Evolutionary conservation across 2,888 invertebrate species (phyloP).

Genomic region (Nyleta sp.): DNA sequence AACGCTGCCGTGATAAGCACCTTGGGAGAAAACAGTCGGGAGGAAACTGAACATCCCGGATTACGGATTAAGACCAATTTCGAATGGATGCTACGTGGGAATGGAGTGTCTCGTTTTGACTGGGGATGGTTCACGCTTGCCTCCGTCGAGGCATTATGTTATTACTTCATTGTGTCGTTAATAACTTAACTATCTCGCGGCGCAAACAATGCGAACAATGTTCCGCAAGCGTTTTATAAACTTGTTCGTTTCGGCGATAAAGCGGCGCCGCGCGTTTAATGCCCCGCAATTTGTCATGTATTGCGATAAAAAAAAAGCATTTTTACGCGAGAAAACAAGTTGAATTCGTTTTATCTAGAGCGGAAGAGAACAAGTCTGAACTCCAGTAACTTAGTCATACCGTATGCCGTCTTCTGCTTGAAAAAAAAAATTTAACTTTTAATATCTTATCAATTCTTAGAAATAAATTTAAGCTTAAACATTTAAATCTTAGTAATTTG

Average conservation of each 20-base stretch:
- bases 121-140: conserved; percentile 54
- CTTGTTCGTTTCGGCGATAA: conserved; percentile 27
- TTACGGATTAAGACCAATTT: conserved; percentile 82
- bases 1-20: conserved; percentile 62
- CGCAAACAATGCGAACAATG: conserved; percentile 54
- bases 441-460: too few relatives aligned
- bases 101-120: conserved; percentile 75
- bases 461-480: too few relatives aligned
- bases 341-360: conserved; percentile 31
- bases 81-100: conserved; percentile 76
- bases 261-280: conserved; percentile 17
- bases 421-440: too few relatives aligned
- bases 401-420: too few relatives aligned
- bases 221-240: conserved; percentile 45
- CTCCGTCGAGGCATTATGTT: conserved; percentile 50
- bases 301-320: conserved; percentile 13
- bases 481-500: too few relatives aligned
- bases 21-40: conserved; percentile 75
- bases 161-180: conserved; percentile 63
- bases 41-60: conserved; percentile 79
- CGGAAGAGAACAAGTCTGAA: too few relatives aligned
- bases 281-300: conserved; percentile 34
- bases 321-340: background rate
- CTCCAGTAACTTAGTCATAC: too few relatives aligned
- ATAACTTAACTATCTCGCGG: conserved; percentile 54